Conservation (phyloP, 2,113 vertebrate species). For the Cyphomyrus discorhynchus region DNA sequence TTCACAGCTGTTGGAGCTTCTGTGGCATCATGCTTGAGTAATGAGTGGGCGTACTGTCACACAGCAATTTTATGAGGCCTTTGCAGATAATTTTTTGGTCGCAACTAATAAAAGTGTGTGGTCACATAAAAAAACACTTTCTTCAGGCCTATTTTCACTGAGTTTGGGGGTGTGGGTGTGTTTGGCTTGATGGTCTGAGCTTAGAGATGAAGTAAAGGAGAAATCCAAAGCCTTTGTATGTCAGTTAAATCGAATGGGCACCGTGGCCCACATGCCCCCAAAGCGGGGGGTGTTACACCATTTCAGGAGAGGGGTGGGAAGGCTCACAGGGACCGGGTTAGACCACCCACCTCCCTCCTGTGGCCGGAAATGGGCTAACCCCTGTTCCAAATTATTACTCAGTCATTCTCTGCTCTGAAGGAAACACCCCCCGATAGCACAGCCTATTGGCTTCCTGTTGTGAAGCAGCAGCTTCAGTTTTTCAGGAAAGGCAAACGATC, state of each 20-base stretch:
- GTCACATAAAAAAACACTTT: neutral
- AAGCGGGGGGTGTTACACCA: neutral
- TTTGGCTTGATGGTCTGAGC: neutral
- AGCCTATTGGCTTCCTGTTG: slow-evolving; percentile 88
- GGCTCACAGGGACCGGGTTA: slow-evolving; percentile 49
- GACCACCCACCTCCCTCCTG: slow-evolving; percentile 63
- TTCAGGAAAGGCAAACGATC: slow-evolving; percentile 54
- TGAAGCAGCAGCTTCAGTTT: slow-evolving; percentile 63
- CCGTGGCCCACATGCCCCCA: neutral
- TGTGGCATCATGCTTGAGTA: neutral
- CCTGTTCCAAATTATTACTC: slow-evolving; percentile 73
- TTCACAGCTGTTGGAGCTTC: neutral
- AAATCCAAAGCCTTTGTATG: neutral
- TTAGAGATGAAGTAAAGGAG: neutral
- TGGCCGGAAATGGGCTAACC: slow-evolving; percentile 88
- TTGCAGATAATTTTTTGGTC: neutral
- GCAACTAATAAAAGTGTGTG: neutral
- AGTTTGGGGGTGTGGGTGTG: neutral
- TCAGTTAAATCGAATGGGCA: neutral
- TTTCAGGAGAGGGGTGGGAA: slow-evolving; percentile 43
- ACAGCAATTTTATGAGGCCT: neutral
- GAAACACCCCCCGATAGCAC: slow-evolving; percentile 87
- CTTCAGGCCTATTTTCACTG: neutral
- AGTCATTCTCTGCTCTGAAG: slow-evolving; percentile 71
- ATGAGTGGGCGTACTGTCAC: neutral